phyloP scores from a whole-genome alignment of 2,888 invertebrate species.

The Andrena fulva region DNA sequence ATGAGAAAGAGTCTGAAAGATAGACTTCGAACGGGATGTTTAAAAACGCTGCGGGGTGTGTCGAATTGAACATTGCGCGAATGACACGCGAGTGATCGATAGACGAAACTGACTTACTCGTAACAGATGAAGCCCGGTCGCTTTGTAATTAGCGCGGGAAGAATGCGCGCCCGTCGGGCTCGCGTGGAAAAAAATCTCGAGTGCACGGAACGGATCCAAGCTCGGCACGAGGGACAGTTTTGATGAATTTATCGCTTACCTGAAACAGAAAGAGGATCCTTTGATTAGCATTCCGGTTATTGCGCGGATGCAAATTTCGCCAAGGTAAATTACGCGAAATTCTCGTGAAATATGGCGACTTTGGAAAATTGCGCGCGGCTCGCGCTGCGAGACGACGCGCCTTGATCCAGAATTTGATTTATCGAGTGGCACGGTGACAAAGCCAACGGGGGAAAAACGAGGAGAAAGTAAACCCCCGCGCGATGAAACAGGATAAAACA shows the following conservation, averaged over 20 bases:
- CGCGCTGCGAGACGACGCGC: slow-evolving; percentile 12
- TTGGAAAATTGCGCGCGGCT: slow-evolving; percentile 51
- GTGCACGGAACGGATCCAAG: background rate
- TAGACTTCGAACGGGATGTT: too few species aligned
- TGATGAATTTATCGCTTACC: slow-evolving; percentile 63
- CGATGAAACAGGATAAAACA: background rate
- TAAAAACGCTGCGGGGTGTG: too few species aligned
- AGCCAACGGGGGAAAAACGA: slow-evolving; percentile 2
- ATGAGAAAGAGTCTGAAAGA: too few species aligned
- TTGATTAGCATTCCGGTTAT: slow-evolving; percentile 59
- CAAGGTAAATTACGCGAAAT: slow-evolving; percentile 49
- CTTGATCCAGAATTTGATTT: slow-evolving; percentile 53
- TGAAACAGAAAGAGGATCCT: slow-evolving; percentile 61
- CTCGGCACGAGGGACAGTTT: slow-evolving; percentile 3
- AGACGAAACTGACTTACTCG: background rate
- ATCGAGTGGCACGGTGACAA: slow-evolving; percentile 30
- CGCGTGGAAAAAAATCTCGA: background rate
- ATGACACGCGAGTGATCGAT: background rate
- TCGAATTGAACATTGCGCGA: too few species aligned
- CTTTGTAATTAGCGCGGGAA: background rate
- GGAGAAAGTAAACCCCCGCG: background rate
- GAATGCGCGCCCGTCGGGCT: background rate
- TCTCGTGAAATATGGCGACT: slow-evolving; percentile 54
- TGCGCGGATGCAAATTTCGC: slow-evolving; percentile 54
- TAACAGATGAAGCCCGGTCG: background rate